Base-by-base conservation (phyloP, 1,140 invertebrate genomes). In the Lepeophtheirus salmonis region DNA sequence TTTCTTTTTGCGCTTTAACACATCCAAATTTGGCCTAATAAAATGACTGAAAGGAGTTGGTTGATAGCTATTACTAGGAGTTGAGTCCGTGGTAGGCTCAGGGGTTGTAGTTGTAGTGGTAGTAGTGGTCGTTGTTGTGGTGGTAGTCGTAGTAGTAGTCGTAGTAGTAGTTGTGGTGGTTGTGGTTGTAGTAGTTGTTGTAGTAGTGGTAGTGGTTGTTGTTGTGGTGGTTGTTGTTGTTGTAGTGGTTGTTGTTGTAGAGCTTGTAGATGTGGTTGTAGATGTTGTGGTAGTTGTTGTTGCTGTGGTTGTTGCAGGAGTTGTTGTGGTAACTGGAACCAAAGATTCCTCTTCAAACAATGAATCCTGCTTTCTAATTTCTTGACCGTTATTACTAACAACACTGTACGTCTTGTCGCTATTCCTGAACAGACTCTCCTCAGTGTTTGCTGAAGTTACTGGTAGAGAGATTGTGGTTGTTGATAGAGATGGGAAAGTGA, bases 221-320 rank as follows among this genome's bases (percentile, higher is more conserved):
- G 2, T 4, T 14, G 26, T 17, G 1, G 14, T 14, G 3, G 41
- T 60, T 1, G 2, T 50, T 18, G 24, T 60, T 2, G 57, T 60
- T 3, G 26, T n/a, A n/a, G 3, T 50, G 13, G 57, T 48, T 60
- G 30, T 1, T 21, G 55, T 16, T 18, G 26, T 10, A 13, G 30
- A 55, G n/a, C 41, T 60, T 52, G 41, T 48, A 30, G 23, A 2
- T 57, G 23, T 51, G 12, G 24, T 60, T 25, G 53, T 21, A 23
- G 22, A 6, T 4, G 53, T 55, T 55, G 53, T 21, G 6, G 53
- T 55, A 23, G 53, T 55, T 4, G 53, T 21, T 4, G 53, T 55
- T 12, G 53, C 21, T 55, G 53, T 21, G 22, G 53, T 55, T 18
- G 22, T 21, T 24, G 22, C 10, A 6, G 53, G 12, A 23, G 22